A percentile compares a stretch with the other conserved stretches of the same genome.
phyloP scores from a whole-genome alignment of 2,797 vertebrate genomes.

The Sphenopsis melanotis region DNA sequence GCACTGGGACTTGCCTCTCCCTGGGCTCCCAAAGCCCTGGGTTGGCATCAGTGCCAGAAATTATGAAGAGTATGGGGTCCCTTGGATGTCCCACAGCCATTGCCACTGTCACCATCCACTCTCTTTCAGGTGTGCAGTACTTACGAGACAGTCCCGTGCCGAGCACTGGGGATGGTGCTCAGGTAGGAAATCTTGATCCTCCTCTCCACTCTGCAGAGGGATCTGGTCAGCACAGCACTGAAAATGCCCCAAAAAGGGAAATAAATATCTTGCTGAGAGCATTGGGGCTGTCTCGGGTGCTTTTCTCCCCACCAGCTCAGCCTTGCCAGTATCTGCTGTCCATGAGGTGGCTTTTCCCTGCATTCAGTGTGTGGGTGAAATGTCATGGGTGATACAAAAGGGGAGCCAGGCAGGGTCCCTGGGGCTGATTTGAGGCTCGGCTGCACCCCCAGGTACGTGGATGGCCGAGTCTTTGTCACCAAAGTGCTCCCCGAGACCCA shows the following conservation, averaged over 20 bases:
- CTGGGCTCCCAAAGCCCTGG: neutral
- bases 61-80: neutral
- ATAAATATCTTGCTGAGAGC: neutral
- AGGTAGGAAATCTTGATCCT: conserved; percentile 67
- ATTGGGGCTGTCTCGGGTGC: accelerated
- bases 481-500: conserved; percentile 77
- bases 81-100: neutral
- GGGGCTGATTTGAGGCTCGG: accelerated
- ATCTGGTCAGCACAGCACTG: neutral
- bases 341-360: neutral
- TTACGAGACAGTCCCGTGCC: conserved; percentile 79
- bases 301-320: neutral
- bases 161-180: conserved; percentile 76
- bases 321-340: neutral
- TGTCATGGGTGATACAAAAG: neutral
- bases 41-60: neutral
- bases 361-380: accelerated
- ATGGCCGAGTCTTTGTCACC: conserved; percentile 77
- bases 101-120: neutral
- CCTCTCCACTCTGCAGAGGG: neutral
- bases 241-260: neutral
- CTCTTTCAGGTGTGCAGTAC: conserved; percentile 75
- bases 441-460: conserved; percentile 72
- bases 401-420: neutral
- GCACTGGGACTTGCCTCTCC: neutral